A percentile compares a stretch with the other conserved stretches of the same genome.
These are phyloP conservation scores for Leptopilina clavipes DNA, from an alignment of 1,140 invertebrate genomes.

Conservation along the genomic window DNA sequence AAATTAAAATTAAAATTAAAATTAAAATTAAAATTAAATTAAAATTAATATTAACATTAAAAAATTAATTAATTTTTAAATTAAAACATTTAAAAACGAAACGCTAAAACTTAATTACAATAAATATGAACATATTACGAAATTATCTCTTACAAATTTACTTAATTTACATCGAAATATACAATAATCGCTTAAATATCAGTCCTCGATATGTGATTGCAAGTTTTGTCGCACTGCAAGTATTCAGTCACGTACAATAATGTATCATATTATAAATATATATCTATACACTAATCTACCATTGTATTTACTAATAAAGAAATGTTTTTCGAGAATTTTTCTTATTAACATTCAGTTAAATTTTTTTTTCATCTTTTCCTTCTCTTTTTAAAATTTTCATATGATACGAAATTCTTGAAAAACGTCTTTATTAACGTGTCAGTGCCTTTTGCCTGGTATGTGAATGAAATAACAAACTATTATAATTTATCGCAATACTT, in stretches of 20 bases:
- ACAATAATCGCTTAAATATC: conserved; percentile 39
- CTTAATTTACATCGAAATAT: background rate
- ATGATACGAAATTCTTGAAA: background rate
- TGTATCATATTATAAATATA: background rate
- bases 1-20: background rate
- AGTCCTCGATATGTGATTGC: conserved; percentile 50
- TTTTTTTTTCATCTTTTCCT: no score
- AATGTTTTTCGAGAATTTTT: conserved; percentile 19
- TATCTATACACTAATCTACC: background rate
- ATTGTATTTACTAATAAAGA: no score
- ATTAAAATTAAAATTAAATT: background rate
- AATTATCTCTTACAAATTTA: conserved; percentile 19
- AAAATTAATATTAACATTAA: background rate
- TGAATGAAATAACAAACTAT: background rate
- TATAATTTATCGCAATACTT: no score
- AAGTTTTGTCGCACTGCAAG: conserved; percentile 42
- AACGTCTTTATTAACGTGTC: background rate
- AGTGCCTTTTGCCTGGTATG: conserved; percentile 28
- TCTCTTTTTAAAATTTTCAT: no score
- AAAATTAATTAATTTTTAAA: no score
- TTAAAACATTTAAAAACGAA: conserved; percentile 2
- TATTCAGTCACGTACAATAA: conserved; percentile 25
- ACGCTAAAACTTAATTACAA: conserved; percentile 31
- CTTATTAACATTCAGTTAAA: no score
- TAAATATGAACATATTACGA: conserved; percentile 33